Conservation (phyloP, 2,113 vertebrate species). For the Plotosus lineatus region DNA sequence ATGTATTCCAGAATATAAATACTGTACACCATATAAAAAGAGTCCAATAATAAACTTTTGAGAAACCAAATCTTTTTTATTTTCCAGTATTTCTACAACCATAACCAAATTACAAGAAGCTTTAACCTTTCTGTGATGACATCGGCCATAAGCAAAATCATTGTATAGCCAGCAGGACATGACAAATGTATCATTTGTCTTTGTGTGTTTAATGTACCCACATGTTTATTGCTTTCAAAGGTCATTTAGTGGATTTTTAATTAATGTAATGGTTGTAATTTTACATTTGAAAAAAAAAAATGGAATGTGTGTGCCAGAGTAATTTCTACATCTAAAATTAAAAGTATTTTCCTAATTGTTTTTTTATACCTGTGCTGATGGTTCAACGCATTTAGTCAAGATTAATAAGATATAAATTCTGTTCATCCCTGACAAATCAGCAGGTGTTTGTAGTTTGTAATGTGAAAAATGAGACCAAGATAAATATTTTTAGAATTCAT, state of each 20-base stretch:
- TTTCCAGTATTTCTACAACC: conserved; percentile 5
- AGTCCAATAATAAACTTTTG: neutral
- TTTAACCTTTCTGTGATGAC: conserved; percentile 55
- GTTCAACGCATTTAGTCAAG: too few relatives aligned
- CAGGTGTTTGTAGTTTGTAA: too few relatives aligned
- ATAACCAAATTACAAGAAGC: conserved; percentile 15
- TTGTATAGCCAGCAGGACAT: conserved; percentile 13
- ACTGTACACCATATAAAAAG: neutral
- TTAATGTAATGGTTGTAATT: neutral
- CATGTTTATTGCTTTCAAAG: conserved; percentile 58
- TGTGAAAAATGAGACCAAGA: too few relatives aligned
- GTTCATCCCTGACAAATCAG: too few relatives aligned
- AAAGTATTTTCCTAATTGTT: neutral
- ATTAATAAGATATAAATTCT: too few relatives aligned
- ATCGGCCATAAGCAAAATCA: conserved; percentile 21
- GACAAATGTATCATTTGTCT: neutral
- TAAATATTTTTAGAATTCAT: too few relatives aligned
- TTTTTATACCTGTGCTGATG: neutral
- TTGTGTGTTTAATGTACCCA: conserved; percentile 42
- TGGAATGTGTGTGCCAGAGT: neutral
- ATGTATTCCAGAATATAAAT: conserved; percentile 14
- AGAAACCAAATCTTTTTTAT: neutral
- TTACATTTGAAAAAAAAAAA: neutral
- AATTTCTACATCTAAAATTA: neutral
- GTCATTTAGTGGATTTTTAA: conserved; percentile 45